phyloP scores from a whole-genome alignment of 2,113 vertebrate genomes.

The Notarius quadriscutis region DNA sequence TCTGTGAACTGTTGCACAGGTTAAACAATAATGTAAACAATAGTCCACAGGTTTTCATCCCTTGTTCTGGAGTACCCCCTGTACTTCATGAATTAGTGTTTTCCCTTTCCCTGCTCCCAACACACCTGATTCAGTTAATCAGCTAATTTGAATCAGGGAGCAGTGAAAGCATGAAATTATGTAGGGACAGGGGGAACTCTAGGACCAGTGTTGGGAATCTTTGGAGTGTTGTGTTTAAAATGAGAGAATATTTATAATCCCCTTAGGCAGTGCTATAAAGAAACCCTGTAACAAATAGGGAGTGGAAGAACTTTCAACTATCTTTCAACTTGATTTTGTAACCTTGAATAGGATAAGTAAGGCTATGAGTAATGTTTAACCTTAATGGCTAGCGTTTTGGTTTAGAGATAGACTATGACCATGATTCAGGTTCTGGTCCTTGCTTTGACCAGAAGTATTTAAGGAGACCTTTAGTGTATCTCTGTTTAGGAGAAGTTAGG shows the following conservation, averaged over 20 bases:
- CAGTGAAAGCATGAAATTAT: not conserved
- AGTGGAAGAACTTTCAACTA: not conserved
- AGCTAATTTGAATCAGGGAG: not conserved
- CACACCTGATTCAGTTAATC: not conserved
- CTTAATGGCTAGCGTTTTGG: not conserved
- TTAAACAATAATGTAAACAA: not conserved
- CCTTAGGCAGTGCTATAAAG: not conserved
- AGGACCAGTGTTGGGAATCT: not conserved
- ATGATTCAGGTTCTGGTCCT: not conserved
- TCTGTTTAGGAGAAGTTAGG: not conserved
- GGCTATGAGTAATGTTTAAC: not conserved
- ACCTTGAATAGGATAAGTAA: not conserved
- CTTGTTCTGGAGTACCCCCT: not conserved
- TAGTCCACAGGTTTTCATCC: not conserved
- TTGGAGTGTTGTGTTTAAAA: not conserved
- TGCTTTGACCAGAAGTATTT: not conserved
- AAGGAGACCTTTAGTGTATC: not conserved
- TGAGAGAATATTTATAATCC: not conserved
- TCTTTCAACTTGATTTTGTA: not conserved
- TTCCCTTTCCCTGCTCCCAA: not conserved
- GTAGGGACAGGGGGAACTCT: not conserved
- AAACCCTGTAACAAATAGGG: not conserved
- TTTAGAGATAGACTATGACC: not conserved
- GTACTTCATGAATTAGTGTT: not conserved
- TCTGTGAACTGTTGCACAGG: not conserved